phyloP scores from a whole-genome alignment of 2,888 invertebrate species.

The Eilema depressum region DNA sequence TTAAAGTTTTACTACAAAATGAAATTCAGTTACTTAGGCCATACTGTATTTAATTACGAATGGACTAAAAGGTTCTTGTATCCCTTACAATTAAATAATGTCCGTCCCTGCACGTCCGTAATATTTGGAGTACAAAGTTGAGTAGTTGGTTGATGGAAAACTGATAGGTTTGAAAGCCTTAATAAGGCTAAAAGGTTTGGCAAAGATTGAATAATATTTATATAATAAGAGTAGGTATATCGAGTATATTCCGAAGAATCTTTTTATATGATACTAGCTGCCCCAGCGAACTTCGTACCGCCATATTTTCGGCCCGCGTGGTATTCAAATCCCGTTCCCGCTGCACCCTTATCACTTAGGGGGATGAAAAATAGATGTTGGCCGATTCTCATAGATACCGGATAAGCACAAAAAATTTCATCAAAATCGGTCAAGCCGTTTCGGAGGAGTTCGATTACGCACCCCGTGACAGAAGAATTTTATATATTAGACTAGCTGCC shows the following conservation, averaged over 20 bases:
- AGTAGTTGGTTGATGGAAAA: constrained; percentile 25
- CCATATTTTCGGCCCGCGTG: too few relatives aligned
- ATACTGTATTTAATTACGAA: constrained; percentile 51
- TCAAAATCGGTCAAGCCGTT: too few relatives aligned
- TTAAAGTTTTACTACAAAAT: constrained; percentile 28
- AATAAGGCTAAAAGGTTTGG: background rate
- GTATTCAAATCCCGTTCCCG: too few relatives aligned
- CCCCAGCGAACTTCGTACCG: too few relatives aligned
- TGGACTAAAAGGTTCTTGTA: constrained; percentile 40
- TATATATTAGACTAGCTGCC: too few relatives aligned
- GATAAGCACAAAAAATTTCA: too few relatives aligned
- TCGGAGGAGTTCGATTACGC: too few relatives aligned
- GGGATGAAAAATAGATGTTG: too few relatives aligned
- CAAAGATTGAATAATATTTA: background rate
- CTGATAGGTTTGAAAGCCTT: constrained; percentile 10
- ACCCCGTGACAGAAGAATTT: too few relatives aligned
- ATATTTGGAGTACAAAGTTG: constrained; percentile 19
- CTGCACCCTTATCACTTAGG: too few relatives aligned
- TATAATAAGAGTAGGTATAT: background rate
- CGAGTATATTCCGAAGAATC: background rate
- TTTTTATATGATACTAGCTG: too few relatives aligned
- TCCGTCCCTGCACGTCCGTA: constrained; percentile 11
- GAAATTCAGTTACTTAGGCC: constrained; percentile 35
- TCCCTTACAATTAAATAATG: constrained; percentile 51
- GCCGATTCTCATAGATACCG: too few relatives aligned